Evolutionary conservation across 1,140 invertebrate species (phyloP).

Genomic region (Calephelis virginiensis): DNA sequence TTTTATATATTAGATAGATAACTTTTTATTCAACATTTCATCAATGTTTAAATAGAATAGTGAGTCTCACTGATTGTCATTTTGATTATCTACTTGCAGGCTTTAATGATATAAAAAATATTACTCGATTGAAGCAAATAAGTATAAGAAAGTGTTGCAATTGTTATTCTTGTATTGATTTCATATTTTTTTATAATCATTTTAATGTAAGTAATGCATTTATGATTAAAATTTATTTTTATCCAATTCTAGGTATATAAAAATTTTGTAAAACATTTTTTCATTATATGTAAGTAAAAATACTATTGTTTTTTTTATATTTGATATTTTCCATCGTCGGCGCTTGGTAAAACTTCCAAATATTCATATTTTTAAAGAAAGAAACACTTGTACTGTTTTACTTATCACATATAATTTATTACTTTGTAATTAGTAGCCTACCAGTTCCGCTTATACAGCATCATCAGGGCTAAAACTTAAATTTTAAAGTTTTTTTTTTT

Average conservation of each 20-base stretch:
- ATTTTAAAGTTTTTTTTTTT: slow-evolving; percentile 17
- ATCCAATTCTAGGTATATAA: slow-evolving; percentile 50
- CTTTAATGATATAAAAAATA: background rate
- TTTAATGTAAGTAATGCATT: slow-evolving; percentile 59
- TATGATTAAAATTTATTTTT: slow-evolving; percentile 43
- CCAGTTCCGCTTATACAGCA: no score
- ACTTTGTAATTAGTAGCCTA: no score
- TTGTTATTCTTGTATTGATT: slow-evolving; percentile 10
- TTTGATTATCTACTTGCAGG: background rate
- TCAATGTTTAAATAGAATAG: no score
- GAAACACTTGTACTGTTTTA: no score
- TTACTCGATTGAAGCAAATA: background rate
- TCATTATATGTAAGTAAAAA: slow-evolving; percentile 60
- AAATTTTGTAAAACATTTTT: slow-evolving; percentile 73
- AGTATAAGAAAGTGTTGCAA: slow-evolving; percentile 15
- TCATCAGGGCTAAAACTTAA: no score
- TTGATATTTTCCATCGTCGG: no score
- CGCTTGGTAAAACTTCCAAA: no score
- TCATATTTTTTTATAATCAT: slow-evolving; percentile 23
- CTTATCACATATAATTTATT: no score
- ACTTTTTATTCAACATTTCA: no score
- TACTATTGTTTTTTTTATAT: slow-evolving; percentile 29
- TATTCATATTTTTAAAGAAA: no score
- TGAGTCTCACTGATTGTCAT: no score
- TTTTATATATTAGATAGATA: no score